Evolutionary conservation across 2,888 invertebrate species (phyloP).

Genomic region (Netelia inedita): DNA sequence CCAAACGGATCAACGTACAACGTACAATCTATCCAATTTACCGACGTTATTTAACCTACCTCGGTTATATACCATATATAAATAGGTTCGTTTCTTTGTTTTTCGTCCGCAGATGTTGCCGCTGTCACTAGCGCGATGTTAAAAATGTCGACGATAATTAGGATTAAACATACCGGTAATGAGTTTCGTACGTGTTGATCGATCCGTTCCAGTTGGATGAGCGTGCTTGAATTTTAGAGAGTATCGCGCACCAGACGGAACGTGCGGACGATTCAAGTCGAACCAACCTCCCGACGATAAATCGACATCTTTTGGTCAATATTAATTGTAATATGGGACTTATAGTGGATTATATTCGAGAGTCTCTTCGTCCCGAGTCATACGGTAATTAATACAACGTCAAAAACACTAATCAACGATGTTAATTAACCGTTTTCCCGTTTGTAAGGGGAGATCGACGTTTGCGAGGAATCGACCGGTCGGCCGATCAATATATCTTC

Average conservation of each 20-base stretch:
- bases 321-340: constrained; percentile 83
- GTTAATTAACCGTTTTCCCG: not conserved
- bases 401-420: not conserved
- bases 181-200: not conserved
- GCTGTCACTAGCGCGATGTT: not conserved
- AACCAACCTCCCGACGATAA: constrained; percentile 27
- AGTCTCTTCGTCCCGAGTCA: constrained; percentile 71
- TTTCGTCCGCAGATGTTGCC: not conserved
- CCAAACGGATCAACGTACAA: constrained; percentile 36
- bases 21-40: not conserved
- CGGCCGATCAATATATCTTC: constrained; percentile 74
- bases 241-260: constrained; percentile 7
- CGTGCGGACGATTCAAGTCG: constrained; percentile 31
- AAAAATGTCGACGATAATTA: constrained; percentile 63
- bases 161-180: constrained; percentile 61
- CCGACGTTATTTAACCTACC: too few relatives aligned
- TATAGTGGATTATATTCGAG: constrained; percentile 82
- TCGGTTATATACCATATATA: too few relatives aligned
- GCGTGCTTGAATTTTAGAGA: constrained; percentile 36
- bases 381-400: constrained; percentile 54
- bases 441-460: constrained; percentile 78
- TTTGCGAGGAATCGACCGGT: constrained; percentile 78
- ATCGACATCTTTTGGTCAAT: constrained; percentile 81
- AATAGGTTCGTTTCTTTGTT: not conserved
- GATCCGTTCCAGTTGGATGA: not conserved